Evolutionary conservation across 2,888 invertebrate species (phyloP), one percentile per base, ranked within the genome.

Genomic region (Melinopterus prodromus): DNA sequence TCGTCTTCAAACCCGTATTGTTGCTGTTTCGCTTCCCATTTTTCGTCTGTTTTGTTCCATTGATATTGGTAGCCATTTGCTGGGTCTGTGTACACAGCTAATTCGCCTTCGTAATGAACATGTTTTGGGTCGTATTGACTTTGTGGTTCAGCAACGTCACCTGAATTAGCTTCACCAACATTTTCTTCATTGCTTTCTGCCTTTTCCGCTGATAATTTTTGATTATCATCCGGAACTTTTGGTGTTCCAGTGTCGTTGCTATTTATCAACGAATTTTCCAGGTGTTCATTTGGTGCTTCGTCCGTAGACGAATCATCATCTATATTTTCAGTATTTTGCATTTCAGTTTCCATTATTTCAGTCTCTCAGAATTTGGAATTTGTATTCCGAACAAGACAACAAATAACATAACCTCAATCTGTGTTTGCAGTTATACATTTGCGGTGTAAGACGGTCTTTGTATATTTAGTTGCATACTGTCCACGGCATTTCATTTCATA

Each of bases 81-180:
- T 36, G 95, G 95, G 87, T 96, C 96, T 16, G 94, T 95, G 84
- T 95, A 95, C 83, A 95, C 91, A 35, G 95, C 95, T 81, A 91
- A 89, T 80, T 93, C 93, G 53, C 93, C 93, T 87, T 94, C 93
- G 86, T 95, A 95, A 37, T 92, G 92, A 26, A 95, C 91, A 88
- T 94, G 91, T 83, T 93, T 85, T 15, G 88, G 84, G 83, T 88
- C 86, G 83, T 85, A 87, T 76, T 70, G 36, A 69, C 16, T 76
- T 70, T 71, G 26, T 14, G 69, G 16, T n/a, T 69, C 6, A 16
- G 6, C 36, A 15, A 15, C 37, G 15, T 53, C 69, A 16, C 53
- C 35, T 77, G 38, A n/a, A 6, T 14, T 71, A 71, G 14, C 16
- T 16, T 79, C 15, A 69, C 16, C 75, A 38, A 16, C 16, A 35